Evolutionary conservation across 35 echinoderm and acorn worm genomes (phyloP).

Genomic region (Lytechinus variegatus): DNA sequence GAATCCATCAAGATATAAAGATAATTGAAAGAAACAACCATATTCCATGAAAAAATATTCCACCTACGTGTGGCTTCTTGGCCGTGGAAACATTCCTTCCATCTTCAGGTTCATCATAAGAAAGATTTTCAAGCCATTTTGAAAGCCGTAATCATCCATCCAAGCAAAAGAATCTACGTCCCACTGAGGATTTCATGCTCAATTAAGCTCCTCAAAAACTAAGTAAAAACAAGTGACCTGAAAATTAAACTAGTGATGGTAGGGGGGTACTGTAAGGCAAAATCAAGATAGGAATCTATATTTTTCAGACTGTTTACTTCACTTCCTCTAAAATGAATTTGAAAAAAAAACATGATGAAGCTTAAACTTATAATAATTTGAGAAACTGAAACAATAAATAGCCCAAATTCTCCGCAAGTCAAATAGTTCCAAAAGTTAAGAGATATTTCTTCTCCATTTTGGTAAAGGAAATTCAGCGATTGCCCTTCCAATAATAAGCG

Average conservation of each 20-base stretch:
- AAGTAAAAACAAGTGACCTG: slow-evolving; percentile 3
- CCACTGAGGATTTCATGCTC: not conserved
- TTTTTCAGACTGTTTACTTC: not conserved
- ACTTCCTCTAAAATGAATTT: not conserved
- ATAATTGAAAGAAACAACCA: not conserved
- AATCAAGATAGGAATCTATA: not conserved
- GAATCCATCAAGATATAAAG: too few species aligned
- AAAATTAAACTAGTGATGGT: not conserved
- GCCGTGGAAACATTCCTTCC: not conserved
- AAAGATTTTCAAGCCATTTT: not conserved
- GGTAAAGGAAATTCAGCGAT: too few species aligned
- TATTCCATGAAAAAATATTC: not conserved
- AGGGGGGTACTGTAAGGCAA: not conserved
- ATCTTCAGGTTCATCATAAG: not conserved
- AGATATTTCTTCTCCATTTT: too few species aligned
- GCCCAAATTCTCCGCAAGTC: too few species aligned
- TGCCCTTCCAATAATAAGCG: too few species aligned
- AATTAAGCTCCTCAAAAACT: not conserved
- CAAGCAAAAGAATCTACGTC: not conserved
- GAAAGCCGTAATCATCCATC: not conserved
- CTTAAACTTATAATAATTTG: too few species aligned
- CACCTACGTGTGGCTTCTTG: not conserved
- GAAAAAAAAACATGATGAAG: not conserved
- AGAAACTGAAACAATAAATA: too few species aligned
- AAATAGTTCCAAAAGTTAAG: too few species aligned